Conservation (phyloP, 2,888 invertebrate genomes). For the Ctena decussata region DNA sequence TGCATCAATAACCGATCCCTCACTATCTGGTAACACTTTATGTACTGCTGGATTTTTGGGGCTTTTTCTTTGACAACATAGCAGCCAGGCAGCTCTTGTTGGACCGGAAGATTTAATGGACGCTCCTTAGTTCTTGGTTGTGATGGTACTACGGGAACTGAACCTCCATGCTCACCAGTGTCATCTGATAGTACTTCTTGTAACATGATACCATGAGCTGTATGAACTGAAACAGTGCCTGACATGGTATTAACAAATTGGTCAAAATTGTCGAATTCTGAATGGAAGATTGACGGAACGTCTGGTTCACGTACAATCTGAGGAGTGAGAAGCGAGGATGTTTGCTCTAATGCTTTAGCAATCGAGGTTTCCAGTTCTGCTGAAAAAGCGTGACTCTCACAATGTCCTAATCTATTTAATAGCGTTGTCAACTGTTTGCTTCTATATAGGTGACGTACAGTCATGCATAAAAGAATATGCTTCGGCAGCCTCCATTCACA, state of each 20-base stretch:
- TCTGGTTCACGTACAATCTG: slow-evolving; percentile 58
- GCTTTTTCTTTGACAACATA: slow-evolving; percentile 44
- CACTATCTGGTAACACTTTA: background rate
- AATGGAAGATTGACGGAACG: slow-evolving; percentile 63
- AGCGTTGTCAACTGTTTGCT: slow-evolving; percentile 4
- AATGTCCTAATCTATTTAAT: slow-evolving; percentile 58
- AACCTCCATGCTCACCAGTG: slow-evolving; percentile 16
- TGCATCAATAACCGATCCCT: background rate
- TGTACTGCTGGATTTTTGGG: slow-evolving; percentile 12
- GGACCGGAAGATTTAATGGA: slow-evolving; percentile 8
- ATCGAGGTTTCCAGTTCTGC: slow-evolving; percentile 60
- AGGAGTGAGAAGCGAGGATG: slow-evolving; percentile 58
- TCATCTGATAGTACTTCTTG: slow-evolving; percentile 52
- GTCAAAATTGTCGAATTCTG: slow-evolving; percentile 73
- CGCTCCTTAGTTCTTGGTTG: slow-evolving; percentile 12
- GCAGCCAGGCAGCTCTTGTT: slow-evolving; percentile 41
- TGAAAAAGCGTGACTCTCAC: slow-evolving; percentile 55
- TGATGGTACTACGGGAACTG: slow-evolving; percentile 13
- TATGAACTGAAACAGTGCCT: slow-evolving; percentile 65
- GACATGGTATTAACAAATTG: slow-evolving; percentile 58
- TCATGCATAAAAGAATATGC: slow-evolving; percentile 52
- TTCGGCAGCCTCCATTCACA: slow-evolving; percentile 56
- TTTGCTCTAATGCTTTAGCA: slow-evolving; percentile 50
- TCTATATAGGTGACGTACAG: slow-evolving; percentile 46
- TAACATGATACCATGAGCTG: slow-evolving; percentile 73